Conservation (phyloP, 2,888 invertebrate genomes). For the Hydraecia micacea region DNA sequence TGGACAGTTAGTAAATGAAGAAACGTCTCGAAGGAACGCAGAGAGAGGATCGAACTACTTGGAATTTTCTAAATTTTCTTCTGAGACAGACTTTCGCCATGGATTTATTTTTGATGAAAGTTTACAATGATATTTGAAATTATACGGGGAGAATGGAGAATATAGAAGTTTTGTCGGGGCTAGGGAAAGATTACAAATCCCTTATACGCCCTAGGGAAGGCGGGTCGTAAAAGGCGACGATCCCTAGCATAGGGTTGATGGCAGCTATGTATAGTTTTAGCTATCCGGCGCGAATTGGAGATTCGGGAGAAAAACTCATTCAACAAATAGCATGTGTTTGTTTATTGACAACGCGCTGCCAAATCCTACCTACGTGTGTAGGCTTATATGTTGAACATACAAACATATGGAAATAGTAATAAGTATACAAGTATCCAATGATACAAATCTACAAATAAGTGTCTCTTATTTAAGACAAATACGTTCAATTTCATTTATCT, state of each 20-base stretch:
- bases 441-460: background rate
- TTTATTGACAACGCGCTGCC: constrained; percentile 34
- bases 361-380: constrained; percentile 18
- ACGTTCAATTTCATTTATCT: constrained; percentile 1
- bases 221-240: constrained; percentile 61
- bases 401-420: background rate
- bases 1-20: constrained; percentile 76
- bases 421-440: background rate
- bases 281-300: constrained; percentile 46
- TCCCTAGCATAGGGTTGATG: constrained; percentile 54
- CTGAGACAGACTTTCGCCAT: constrained; percentile 26
- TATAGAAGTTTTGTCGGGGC: constrained; percentile 44
- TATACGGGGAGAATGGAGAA: constrained; percentile 32
- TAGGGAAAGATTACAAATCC: constrained; percentile 55
- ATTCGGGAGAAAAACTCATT: constrained; percentile 55
- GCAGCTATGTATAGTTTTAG: constrained; percentile 43
- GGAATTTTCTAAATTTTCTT: constrained; percentile 34
- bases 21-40: constrained; percentile 63
- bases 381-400: background rate
- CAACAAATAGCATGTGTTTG: constrained; percentile 40
- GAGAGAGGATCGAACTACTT: constrained; percentile 51
- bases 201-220: constrained; percentile 58
- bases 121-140: constrained; percentile 62
- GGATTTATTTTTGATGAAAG: constrained; percentile 56
- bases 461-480: constrained; percentile 16